These are phyloP conservation scores for Chlorops oryzae DNA, from an alignment of 1,140 invertebrate species.

Conservation along the genomic window DNA sequence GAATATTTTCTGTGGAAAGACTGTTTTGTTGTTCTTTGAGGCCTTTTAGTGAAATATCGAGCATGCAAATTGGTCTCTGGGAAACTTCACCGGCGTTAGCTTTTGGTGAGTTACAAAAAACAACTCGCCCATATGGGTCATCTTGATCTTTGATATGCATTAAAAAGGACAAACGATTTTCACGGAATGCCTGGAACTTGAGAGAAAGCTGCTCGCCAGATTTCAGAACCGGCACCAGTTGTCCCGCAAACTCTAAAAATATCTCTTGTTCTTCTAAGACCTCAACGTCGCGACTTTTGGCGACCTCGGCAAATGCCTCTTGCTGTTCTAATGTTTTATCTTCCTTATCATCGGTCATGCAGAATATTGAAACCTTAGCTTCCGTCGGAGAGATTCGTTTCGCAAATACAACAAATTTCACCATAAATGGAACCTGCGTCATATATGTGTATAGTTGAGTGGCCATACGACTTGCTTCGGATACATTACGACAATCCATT, in stretches of 20 bases:
- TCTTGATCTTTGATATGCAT: constrained; percentile 82
- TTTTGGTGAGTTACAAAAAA: constrained; percentile 94
- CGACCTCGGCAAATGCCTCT: constrained; percentile 94
- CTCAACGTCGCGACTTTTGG: constrained; percentile 96
- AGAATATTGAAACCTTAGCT: constrained; percentile 91
- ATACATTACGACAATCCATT: constrained; percentile 95
- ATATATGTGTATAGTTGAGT: constrained; percentile 91
- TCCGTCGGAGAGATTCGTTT: constrained; percentile 88
- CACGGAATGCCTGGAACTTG: constrained; percentile 92
- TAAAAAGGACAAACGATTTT: constrained; percentile 91
- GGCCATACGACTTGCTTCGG: constrained; percentile 97
- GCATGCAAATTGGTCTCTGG: constrained; percentile 92
- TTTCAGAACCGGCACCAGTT: constrained; percentile 93
- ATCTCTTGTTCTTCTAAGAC: constrained; percentile 92
- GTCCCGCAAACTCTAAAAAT: constrained; percentile 95
- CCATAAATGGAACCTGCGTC: constrained; percentile 95
- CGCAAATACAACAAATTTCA: constrained; percentile 89
- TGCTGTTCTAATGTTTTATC: constrained; percentile 96
- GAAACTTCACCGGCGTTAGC: constrained; percentile 78
- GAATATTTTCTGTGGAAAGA: constrained; percentile 7
- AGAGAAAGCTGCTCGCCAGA: constrained; percentile 92
- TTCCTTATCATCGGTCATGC: constrained; percentile 98
- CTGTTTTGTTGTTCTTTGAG: constrained; percentile 4
- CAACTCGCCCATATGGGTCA: constrained; percentile 75
- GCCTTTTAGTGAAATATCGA: constrained; percentile 86